Evolutionary conservation across 2,797 vertebrate species (phyloP), one percentile per base, ranked within the genome.

Genomic region (Sardinella longiceps): DNA sequence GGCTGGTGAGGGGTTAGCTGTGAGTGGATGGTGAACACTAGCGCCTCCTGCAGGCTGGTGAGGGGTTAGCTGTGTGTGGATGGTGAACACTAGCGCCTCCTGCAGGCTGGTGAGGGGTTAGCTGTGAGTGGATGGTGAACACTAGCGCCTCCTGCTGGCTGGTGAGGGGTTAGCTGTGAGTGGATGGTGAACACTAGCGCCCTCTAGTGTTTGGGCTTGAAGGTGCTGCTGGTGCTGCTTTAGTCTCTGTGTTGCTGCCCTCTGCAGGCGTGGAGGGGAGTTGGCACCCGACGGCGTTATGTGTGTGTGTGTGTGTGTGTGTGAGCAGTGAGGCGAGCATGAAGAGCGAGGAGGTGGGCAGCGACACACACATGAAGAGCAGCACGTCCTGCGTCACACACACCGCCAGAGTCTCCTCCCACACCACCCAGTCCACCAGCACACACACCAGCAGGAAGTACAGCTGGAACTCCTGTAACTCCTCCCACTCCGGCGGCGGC

Each of bases 341-440:
- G 94, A 97, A 97, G 93, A 97, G 95, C 90, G 96, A 97, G 93
- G 96, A 98, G 92, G 98, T 95, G 92, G 98, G 98, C 91, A 99
- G 95, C 95, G 96, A 98, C 91, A 98, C 88, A 92, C 96, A 97
- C 88, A 99, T 94, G 94, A 98, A 99, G 91, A 99, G 96, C 92
- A 99, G 93, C 86, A 98, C 84, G 89, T 98, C 97, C 93, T 99
- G 96, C 20, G 95, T 97, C 93, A 99, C 92, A 91, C 97, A 98
- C 91, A 97, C 84, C 92, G 96, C 93, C 85, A 98, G 95, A 86
- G 92, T 91, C 2, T 96, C 96, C 94, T 97, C 96, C 28, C 95
- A 97, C 90, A 97, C 95, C 88, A 94, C 94, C 96, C 95, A 98
- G 96, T 99, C 97, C 94, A 97, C 95, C 94, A 99, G 94, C 90